A percentile compares a stretch with the other conserved stretches of the same genome.
Evolutionary conservation across 2,797 vertebrate species (phyloP).

Genomic region (Podarcis lilfordi): DNA sequence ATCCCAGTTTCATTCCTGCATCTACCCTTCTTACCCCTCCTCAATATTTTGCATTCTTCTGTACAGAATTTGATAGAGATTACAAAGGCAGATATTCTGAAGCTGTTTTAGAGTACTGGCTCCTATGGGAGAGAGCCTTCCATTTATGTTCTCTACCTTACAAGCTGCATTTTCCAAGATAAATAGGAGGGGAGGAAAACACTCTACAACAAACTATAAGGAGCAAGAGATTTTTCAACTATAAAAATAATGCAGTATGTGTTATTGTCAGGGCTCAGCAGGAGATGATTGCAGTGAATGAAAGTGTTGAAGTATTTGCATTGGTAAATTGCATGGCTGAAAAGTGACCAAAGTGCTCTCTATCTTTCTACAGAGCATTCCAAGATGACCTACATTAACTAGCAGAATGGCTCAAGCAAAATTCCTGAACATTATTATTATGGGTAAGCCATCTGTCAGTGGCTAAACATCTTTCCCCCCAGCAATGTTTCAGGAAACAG

Average conservation of each 20-base stretch:
- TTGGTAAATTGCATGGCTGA: background rate
- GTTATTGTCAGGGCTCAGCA: background rate
- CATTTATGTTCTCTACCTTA: background rate
- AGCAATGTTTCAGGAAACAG: conserved; percentile 39
- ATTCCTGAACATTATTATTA: conserved; percentile 12
- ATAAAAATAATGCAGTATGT: background rate
- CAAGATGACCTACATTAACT: conserved; percentile 43
- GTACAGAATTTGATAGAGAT: background rate
- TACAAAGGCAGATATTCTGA: background rate
- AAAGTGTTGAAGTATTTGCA: background rate
- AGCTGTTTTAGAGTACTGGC: background rate
- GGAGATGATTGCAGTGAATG: background rate
- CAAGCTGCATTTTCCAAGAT: background rate
- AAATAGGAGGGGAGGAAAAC: background rate
- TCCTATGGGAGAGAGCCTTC: background rate
- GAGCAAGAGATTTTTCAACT: background rate
- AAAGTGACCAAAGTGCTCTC: conserved; percentile 12
- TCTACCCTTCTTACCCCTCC: background rate
- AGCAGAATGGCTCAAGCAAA: conserved; percentile 7
- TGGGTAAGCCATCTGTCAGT: background rate
- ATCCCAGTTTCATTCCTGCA: too few species aligned
- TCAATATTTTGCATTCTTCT: background rate
- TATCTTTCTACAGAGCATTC: conserved; percentile 54
- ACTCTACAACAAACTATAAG: background rate
- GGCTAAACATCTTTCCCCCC: background rate